Evolutionary conservation across 2,113 vertebrate species (phyloP).

Genomic region (Melanocharis versteri): DNA sequence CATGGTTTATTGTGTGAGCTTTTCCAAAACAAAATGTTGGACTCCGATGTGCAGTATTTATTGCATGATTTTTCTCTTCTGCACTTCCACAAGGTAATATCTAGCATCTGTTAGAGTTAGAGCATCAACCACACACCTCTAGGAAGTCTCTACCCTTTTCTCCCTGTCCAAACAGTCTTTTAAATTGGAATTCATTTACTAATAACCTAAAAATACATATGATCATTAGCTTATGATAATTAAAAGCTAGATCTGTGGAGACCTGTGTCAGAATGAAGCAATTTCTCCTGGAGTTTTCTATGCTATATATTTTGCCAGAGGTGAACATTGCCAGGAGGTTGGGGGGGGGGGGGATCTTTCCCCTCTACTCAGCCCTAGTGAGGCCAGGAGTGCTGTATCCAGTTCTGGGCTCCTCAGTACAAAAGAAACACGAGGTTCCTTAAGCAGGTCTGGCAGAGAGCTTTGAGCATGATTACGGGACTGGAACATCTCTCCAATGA

Average conservation of each 20-base stretch:
- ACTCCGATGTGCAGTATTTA: fast-evolving
- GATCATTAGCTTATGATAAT: not conserved
- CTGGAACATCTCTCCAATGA: no score
- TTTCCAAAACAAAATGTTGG: not conserved
- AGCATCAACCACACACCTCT: not conserved
- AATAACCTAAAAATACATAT: not conserved
- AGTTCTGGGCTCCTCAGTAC: not conserved
- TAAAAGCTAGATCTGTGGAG: not conserved
- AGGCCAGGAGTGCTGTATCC: not conserved
- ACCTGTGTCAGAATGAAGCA: not conserved
- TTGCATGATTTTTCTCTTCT: not conserved
- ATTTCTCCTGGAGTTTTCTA: not conserved
- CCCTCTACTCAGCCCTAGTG: not conserved
- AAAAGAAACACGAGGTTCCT: not conserved
- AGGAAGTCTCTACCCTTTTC: not conserved
- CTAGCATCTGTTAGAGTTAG: not conserved
- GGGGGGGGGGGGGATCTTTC: not conserved
- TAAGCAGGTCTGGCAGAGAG: not conserved
- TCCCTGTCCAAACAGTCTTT: not conserved
- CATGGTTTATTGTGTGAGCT: not conserved
- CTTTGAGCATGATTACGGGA: not conserved
- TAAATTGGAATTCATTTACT: not conserved
- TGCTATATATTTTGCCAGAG: not conserved
- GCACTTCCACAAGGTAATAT: not conserved
- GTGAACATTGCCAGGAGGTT: not conserved